Evolutionary conservation across 2,888 invertebrate species (phyloP), one percentile per base, ranked within the genome.

Genomic region (Scrobipalpa costella): DNA sequence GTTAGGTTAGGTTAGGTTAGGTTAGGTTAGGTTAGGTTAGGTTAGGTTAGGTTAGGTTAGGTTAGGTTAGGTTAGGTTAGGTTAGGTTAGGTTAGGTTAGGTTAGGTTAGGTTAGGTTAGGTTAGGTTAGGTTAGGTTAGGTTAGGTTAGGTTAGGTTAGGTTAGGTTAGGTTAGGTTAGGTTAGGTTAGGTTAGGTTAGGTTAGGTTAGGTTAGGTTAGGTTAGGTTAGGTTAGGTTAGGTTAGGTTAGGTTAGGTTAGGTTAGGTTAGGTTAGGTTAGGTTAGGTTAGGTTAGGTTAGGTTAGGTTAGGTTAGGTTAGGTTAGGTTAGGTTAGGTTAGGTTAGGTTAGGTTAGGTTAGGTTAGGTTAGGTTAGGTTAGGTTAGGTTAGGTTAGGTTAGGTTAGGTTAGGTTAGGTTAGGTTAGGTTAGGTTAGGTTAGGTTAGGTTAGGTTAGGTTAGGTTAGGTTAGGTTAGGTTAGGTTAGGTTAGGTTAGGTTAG

Each of bases 321-420:
- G 62, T 64, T 64, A 64, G 63, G 62, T 62, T 65, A 67, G 63
- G 64, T 64, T 62, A 62, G 62, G 64, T 66, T 65, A 65, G 64
- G 66, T 64, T 64, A 64, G 62, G 63, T 62, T 62, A 66, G 62
- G 63, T 65, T 66, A 68, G 64, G 65, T 67, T 66, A 66, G 65
- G 66, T 67, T 66, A 68, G 66, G 68, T 68, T 68, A 67, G 66
- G 68, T 68, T 68, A 66, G 66, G 67, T 68, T 66, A 67, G 67
- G 68, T 68, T 68, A 67, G 67, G 67, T 67, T 67, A 64, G 64
- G 64, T 67, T 66, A 68, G 66, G 66, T 66, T 67, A 67, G 67
- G 66, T 66, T 67, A 66, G 65, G 67, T 68, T 67, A 68, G 68
- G 68, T 68, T 69, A 68, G 66, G 68, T 68, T 68, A 68, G 66